These are phyloP conservation scores for Yponomeuta plumbellus DNA, from an alignment of 2,888 invertebrate species.

Conservation along the genomic window DNA sequence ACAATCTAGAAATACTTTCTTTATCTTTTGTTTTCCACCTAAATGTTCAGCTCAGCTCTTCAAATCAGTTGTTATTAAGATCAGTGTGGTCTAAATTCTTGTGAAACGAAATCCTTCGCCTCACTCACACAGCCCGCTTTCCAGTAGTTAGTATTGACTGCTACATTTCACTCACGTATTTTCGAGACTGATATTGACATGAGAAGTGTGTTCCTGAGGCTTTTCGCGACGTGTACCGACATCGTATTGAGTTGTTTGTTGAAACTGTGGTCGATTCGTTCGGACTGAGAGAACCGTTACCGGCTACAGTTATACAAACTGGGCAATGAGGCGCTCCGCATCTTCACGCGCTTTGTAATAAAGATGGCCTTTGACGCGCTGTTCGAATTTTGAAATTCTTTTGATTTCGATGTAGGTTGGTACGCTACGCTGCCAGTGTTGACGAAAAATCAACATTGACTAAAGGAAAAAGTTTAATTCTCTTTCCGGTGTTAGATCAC, in stretches of 20 bases:
- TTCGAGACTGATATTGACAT: slow-evolving; percentile 11
- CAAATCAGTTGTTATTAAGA: slow-evolving; percentile 1
- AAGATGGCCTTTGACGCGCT: slow-evolving; percentile 28
- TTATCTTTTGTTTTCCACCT: background rate
- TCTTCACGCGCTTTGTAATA: slow-evolving; percentile 22
- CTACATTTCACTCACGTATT: slow-evolving; percentile 2
- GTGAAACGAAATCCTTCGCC: background rate
- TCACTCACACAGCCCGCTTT: background rate
- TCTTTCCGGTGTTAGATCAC: slow-evolving; percentile 4
- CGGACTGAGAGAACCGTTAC: slow-evolving; percentile 34
- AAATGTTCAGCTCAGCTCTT: background rate
- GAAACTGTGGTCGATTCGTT: slow-evolving; percentile 26
- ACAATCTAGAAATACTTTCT: background rate
- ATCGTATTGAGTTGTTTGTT: slow-evolving; percentile 22
- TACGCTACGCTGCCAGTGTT: slow-evolving; percentile 26
- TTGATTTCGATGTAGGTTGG: slow-evolving; percentile 39
- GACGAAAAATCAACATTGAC: background rate
- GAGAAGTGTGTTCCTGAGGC: background rate
- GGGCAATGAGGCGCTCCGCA: slow-evolving; percentile 16
- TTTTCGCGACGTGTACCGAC: background rate
- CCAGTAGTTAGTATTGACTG: background rate
- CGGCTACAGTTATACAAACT: slow-evolving; percentile 36
- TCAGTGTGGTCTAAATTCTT: background rate
- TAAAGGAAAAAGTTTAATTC: background rate
- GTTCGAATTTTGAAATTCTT: slow-evolving; percentile 33